Conservation (phyloP, 2,797 vertebrate species). For the Hoplostethus atlanticus region DNA sequence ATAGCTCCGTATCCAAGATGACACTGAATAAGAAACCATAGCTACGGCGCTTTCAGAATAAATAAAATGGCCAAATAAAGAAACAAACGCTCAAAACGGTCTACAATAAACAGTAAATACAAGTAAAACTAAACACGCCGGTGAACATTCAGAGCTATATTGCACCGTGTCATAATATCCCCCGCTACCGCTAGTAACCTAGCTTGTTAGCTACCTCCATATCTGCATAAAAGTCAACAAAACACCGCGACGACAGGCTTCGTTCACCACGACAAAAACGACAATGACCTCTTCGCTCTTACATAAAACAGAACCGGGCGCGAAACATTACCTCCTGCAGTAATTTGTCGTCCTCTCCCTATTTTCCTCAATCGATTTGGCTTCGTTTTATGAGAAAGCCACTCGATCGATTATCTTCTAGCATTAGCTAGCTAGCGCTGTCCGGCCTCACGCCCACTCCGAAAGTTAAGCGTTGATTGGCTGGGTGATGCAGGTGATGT, state of each 20-base stretch:
- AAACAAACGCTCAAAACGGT: not conserved
- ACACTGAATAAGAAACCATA: slow-evolving; percentile 12
- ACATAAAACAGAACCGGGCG: not conserved
- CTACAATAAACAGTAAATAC: not conserved
- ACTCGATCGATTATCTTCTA: slow-evolving; percentile 75
- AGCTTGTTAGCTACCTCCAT: slow-evolving; percentile 57
- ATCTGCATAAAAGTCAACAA: slow-evolving; percentile 70
- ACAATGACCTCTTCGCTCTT: fast-evolving
- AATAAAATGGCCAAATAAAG: not conserved
- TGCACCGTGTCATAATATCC: not conserved
- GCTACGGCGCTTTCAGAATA: not conserved
- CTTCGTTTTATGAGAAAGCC: slow-evolving; percentile 66
- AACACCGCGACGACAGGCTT: slow-evolving; percentile 67
- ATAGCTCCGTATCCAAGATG: slow-evolving; percentile 36
- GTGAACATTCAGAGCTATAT: not conserved
- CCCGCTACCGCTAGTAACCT: slow-evolving; percentile 44
- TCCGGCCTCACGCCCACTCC: slow-evolving; percentile 63
- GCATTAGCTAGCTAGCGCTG: slow-evolving; percentile 63
- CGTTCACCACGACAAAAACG: slow-evolving; percentile 4
- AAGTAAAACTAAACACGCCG: not conserved
- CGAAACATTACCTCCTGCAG: slow-evolving; percentile 79
- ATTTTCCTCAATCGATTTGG: slow-evolving; percentile 46
- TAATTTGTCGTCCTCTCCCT: slow-evolving; percentile 22
- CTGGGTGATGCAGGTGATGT: not conserved
- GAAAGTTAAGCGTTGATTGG: slow-evolving; percentile 62